These are phyloP conservation scores for Porites lutea DNA, from an alignment of 64 coral and sea anemone genomes.

Conservation along the genomic window DNA sequence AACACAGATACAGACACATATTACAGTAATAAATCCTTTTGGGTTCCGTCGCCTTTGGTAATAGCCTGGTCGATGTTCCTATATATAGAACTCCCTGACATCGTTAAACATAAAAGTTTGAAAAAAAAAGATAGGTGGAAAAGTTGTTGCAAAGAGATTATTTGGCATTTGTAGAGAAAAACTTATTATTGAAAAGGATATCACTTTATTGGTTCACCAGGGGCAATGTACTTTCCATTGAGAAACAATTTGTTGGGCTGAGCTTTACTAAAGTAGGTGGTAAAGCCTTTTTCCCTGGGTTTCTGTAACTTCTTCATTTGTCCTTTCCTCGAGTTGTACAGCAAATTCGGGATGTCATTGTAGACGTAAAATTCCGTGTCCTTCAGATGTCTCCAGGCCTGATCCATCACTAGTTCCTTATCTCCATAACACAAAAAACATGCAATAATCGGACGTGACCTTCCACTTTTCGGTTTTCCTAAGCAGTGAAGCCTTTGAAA, in stretches of 20 bases:
- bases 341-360: too few relatives aligned
- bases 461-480: not conserved
- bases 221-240: not conserved
- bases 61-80: too few relatives aligned
- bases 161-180: not conserved
- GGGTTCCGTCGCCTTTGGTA: not conserved
- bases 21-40: not conserved
- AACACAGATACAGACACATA: not conserved
- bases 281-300: not conserved
- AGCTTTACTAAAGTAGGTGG: too few relatives aligned
- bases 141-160: not conserved
- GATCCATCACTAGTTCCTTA: conserved; percentile 3
- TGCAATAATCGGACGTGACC: not conserved
- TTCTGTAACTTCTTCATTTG: conserved; percentile 5
- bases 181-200: too few relatives aligned
- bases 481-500: not conserved
- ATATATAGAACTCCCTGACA: too few relatives aligned
- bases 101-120: too few relatives aligned
- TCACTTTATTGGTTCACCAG: too few relatives aligned
- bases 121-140: not conserved
- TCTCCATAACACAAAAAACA: not conserved
- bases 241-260: not conserved
- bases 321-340: not conserved
- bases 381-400: not conserved
- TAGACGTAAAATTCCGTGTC: too few relatives aligned